These are phyloP conservation scores for Ramphastos sulfuratus DNA, from an alignment of 2,113 vertebrate species.

Conservation along the genomic window DNA sequence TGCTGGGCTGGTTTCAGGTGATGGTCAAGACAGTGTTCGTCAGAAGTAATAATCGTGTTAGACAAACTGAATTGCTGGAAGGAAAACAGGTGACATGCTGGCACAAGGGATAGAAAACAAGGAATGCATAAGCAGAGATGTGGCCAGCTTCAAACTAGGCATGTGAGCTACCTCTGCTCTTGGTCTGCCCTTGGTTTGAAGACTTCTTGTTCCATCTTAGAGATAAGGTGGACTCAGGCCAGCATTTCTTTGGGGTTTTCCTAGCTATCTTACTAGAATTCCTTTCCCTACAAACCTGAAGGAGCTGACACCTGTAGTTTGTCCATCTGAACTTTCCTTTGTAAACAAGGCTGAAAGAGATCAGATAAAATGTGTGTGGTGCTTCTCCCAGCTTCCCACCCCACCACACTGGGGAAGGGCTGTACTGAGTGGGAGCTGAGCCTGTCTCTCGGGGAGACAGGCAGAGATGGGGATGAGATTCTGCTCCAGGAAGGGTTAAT, in stretches of 20 bases:
- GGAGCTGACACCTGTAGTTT: not conserved
- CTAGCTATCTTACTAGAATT: not conserved
- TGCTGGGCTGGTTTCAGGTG: not conserved
- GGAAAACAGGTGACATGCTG: not conserved
- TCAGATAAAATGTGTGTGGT: fast-evolving
- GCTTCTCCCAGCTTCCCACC: not conserved
- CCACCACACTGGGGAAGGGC: fast-evolving
- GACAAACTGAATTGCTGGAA: not conserved
- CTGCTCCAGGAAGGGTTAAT: not conserved
- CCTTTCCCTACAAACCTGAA: not conserved
- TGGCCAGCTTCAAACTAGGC: not conserved
- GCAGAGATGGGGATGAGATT: not conserved
- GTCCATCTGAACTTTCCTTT: not conserved
- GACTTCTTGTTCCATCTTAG: not conserved
- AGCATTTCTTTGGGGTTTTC: not conserved
- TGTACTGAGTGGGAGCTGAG: fast-evolving
- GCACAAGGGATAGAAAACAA: not conserved
- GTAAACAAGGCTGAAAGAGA: not conserved
- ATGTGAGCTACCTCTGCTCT: not conserved
- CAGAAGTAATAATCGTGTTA: not conserved
- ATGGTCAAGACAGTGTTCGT: not conserved
- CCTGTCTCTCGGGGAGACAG: not conserved
- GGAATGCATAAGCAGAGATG: not conserved
- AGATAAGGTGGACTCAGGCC: not conserved
- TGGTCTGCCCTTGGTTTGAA: not conserved